These are phyloP conservation scores for Drosophila pruinosa DNA, from an alignment of 1,140 invertebrate species.

Conservation along the genomic window DNA sequence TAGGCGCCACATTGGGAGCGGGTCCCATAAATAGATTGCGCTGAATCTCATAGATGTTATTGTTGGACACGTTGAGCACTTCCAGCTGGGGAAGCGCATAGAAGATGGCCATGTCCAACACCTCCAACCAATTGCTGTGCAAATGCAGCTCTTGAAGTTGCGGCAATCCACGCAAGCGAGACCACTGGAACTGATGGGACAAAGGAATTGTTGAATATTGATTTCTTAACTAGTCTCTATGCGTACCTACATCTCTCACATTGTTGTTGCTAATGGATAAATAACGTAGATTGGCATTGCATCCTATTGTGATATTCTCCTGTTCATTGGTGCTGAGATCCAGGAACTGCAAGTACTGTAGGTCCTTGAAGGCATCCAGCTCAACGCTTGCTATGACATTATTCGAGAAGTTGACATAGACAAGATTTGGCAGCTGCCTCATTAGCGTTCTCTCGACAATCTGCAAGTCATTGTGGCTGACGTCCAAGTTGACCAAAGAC, in stretches of 20 bases:
- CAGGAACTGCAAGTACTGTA: constrained; percentile 39
- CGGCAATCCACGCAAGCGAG: constrained; percentile 43
- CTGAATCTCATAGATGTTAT: constrained; percentile 54
- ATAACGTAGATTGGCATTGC: constrained; percentile 42
- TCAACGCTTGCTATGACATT: constrained; percentile 57
- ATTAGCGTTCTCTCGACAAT: constrained; percentile 24
- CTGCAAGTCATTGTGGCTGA: constrained; percentile 58
- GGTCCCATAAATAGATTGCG: constrained; percentile 42
- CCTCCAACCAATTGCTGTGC: constrained; percentile 58
- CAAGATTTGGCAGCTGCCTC: constrained; percentile 41
- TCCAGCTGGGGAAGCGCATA: constrained; percentile 40
- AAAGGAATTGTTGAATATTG: neutral
- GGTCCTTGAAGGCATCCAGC: constrained; percentile 36
- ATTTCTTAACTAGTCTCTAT: neutral
- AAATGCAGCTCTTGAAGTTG: constrained; percentile 52
- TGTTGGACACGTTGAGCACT: constrained; percentile 63
- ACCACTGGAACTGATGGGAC: constrained; percentile 48
- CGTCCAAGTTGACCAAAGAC: constrained; percentile 50
- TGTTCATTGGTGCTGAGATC: constrained; percentile 65
- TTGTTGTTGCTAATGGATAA: constrained; percentile 67
- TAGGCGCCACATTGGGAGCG: neutral
- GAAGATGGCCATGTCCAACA: constrained; percentile 58
- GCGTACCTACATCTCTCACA: constrained; percentile 55
- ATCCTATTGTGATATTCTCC: constrained; percentile 52
- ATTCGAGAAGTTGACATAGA: constrained; percentile 67